Evolutionary conservation across 1,140 invertebrate species (phyloP).

Genomic region (Cryptotermes secundus): DNA sequence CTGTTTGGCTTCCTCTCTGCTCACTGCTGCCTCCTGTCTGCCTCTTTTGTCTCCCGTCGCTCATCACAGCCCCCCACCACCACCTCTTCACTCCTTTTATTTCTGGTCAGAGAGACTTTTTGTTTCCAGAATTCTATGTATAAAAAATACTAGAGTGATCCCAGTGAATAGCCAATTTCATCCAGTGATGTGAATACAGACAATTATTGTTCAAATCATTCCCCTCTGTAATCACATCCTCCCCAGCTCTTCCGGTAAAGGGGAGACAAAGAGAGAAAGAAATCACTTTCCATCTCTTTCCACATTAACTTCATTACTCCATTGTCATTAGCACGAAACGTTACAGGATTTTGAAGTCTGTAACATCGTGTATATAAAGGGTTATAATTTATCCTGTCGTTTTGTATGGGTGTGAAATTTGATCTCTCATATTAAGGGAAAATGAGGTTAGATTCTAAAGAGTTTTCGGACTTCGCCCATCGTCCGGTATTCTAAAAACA

Average conservation of each 20-base stretch:
- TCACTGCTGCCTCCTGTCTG: neutral
- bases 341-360: neutral
- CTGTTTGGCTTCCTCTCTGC: neutral
- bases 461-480: too few species aligned
- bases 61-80: neutral
- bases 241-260: neutral
- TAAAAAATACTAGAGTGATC: neutral
- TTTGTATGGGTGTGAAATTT: too few species aligned
- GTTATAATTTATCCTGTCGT: too few species aligned
- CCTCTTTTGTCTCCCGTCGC: conserved; percentile 1
- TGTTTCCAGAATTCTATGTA: conserved; percentile 10
- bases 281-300: neutral
- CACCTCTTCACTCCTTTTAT: neutral
- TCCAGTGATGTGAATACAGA: conserved; percentile 3
- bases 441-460: neutral
- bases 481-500: too few species aligned
- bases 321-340: neutral
- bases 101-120: neutral
- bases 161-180: conserved; percentile 1
- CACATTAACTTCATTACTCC: neutral
- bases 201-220: conserved; percentile 5
- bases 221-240: conserved; percentile 3
- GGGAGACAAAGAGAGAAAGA: neutral
- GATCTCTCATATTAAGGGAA: too few species aligned
- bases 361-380: too few species aligned